phyloP scores from a whole-genome alignment of 2,888 invertebrate genomes.

The Pocota personata region DNA sequence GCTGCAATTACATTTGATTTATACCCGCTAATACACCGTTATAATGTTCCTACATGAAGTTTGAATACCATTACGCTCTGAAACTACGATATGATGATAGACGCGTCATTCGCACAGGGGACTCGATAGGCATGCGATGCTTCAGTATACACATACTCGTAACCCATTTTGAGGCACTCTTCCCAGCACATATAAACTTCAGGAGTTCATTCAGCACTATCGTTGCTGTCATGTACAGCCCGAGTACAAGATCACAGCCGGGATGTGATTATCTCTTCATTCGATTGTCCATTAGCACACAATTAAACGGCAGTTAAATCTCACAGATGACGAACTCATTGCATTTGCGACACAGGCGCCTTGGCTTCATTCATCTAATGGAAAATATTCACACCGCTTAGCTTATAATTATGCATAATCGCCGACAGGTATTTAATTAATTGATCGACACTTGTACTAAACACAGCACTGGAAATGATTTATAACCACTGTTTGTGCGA shows the following conservation, averaged over 20 bases:
- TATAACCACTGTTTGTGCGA: slow-evolving; percentile 47
- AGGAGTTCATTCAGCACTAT: slow-evolving; percentile 3
- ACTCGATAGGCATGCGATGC: neutral
- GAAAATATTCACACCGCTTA: slow-evolving; percentile 5
- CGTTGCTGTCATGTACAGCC: neutral
- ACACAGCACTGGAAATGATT: slow-evolving; percentile 63
- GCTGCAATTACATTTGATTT: slow-evolving; percentile 70
- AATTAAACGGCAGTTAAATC: slow-evolving; percentile 39
- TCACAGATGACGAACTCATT: slow-evolving; percentile 19
- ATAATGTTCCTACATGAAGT: slow-evolving; percentile 47
- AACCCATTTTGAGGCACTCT: slow-evolving; percentile 13
- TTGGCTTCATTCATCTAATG: slow-evolving; percentile 2
- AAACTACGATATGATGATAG: slow-evolving; percentile 10
- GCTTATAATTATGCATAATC: slow-evolving; percentile 56
- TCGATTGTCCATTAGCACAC: slow-evolving; percentile 64
- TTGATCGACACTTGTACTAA: slow-evolving; percentile 64
- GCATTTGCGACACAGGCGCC: neutral
- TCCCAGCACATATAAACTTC: neutral
- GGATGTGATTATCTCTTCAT: slow-evolving; percentile 43
- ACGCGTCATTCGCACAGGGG: slow-evolving; percentile 28
- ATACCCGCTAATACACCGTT: slow-evolving; percentile 68
- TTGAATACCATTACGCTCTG: slow-evolving; percentile 20
- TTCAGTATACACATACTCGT: slow-evolving; percentile 27
- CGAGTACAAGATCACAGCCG: slow-evolving; percentile 1
- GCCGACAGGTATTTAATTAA: slow-evolving; percentile 67